A percentile compares a stretch with the other conserved stretches of the same genome.
phyloP scores from a whole-genome alignment of 2,797 vertebrate species.

The Protonibea diacanthus region DNA sequence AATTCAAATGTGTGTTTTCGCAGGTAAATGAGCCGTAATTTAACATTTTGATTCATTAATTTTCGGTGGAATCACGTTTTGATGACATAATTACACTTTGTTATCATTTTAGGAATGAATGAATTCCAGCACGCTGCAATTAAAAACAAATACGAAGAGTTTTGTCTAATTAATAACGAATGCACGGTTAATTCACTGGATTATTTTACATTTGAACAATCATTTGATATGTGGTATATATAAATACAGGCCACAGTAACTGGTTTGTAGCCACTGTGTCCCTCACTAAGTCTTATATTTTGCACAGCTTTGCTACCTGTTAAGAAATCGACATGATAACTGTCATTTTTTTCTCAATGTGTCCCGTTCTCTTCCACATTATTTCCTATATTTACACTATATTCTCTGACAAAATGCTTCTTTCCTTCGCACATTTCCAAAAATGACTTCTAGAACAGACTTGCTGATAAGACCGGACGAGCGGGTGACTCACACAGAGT shows the following conservation, averaged over 20 bases:
- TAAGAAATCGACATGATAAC: neutral
- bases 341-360: neutral
- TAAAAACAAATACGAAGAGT: neutral
- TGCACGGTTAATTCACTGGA: neutral
- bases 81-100: neutral
- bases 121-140: neutral
- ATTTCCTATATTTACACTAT: neutral
- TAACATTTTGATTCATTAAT: neutral
- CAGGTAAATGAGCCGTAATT: neutral
- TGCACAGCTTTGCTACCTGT: neutral
- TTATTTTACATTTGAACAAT: neutral
- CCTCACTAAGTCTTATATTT: neutral
- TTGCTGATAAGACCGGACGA: slow-evolving; percentile 30
- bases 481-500: slow-evolving; percentile 38
- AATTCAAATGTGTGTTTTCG: neutral
- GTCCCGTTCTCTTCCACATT: neutral
- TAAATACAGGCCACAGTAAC: neutral
- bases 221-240: neutral
- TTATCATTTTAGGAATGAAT: neutral
- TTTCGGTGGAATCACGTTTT: neutral
- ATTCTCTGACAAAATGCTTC: neutral
- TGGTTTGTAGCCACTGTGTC: neutral
- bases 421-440: slow-evolving; percentile 9
- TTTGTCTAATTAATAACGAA: neutral
- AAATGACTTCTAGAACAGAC: slow-evolving; percentile 21